phyloP scores from a whole-genome alignment of 1,140 invertebrate species.

The Drosophila nebulosa region DNA sequence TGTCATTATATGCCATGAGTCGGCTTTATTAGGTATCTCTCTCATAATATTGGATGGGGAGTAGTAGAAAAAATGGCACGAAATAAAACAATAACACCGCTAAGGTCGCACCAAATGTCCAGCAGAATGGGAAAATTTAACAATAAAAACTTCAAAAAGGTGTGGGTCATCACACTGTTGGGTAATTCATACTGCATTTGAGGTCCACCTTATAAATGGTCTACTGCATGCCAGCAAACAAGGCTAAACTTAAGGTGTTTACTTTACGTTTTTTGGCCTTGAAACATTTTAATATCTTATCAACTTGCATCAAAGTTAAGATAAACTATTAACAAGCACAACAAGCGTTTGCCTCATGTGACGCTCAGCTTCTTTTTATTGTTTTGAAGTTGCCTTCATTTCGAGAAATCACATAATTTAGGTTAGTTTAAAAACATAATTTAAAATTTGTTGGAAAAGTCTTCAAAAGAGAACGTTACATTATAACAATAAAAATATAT shows the following conservation, averaged over 20 bases:
- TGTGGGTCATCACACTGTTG: constrained; percentile 22
- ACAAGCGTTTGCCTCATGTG: too few species aligned
- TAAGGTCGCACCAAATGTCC: constrained; percentile 31
- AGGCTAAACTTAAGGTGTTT: neutral
- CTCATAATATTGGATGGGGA: constrained; percentile 13
- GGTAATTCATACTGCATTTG: constrained; percentile 15
- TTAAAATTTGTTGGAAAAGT: too few species aligned
- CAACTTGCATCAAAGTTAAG: neutral
- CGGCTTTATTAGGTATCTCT: neutral
- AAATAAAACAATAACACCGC: constrained; percentile 36
- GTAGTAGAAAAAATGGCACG: neutral
- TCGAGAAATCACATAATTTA: too few species aligned
- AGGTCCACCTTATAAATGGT: neutral
- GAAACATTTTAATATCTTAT: neutral
- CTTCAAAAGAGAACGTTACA: too few species aligned
- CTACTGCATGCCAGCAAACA: neutral
- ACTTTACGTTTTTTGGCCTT: neutral
- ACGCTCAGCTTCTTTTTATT: too few species aligned
- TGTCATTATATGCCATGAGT: constrained; percentile 2
- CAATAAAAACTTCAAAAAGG: neutral
- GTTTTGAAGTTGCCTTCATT: too few species aligned
- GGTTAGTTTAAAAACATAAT: too few species aligned
- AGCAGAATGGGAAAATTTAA: constrained; percentile 20
- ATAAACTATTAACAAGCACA: neutral
- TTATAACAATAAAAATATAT: too few species aligned